Percentiles rank a stretch among this genome's conserved stretches.
phyloP scores from a whole-genome alignment of 2,888 invertebrate species.

The Micoletzkya japonica region DNA sequence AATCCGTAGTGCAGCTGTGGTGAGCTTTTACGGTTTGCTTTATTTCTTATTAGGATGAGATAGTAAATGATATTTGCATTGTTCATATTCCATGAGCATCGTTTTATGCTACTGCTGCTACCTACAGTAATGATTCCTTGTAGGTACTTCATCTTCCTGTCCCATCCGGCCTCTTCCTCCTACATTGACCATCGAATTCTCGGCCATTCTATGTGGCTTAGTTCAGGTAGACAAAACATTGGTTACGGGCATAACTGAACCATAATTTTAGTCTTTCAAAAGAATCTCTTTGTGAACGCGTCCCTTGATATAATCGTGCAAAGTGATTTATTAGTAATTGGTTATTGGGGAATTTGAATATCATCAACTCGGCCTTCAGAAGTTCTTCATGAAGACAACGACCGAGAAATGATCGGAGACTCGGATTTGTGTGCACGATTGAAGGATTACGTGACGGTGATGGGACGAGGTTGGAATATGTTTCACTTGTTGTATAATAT shows the following conservation, averaged over 20 bases:
- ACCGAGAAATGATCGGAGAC: conserved; percentile 34
- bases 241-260: neutral
- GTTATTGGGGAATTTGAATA: no score
- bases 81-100: no score
- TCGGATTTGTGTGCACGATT: conserved; percentile 27
- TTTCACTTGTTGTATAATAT: neutral
- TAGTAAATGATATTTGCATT: no score
- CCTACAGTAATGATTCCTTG: conserved; percentile 1
- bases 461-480: conserved; percentile 28
- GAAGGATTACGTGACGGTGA: conserved; percentile 20
- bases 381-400: conserved; percentile 29
- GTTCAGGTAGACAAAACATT: conserved; percentile 25
- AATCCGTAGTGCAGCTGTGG: conserved; percentile 20
- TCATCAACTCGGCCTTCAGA: no score
- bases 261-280: no score
- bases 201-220: conserved; percentile 47
- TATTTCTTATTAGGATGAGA: neutral
- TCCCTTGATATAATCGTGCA: no score
- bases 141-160: conserved; percentile 56
- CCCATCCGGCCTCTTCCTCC: conserved; percentile 53
- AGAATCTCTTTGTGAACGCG: no score
- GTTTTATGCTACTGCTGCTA: no score
- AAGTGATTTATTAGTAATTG: neutral
- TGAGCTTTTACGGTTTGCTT: no score
- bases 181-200: conserved; percentile 47